Conservation (phyloP, 2,888 invertebrate genomes). For the Stenchaetothrips biformis region DNA sequence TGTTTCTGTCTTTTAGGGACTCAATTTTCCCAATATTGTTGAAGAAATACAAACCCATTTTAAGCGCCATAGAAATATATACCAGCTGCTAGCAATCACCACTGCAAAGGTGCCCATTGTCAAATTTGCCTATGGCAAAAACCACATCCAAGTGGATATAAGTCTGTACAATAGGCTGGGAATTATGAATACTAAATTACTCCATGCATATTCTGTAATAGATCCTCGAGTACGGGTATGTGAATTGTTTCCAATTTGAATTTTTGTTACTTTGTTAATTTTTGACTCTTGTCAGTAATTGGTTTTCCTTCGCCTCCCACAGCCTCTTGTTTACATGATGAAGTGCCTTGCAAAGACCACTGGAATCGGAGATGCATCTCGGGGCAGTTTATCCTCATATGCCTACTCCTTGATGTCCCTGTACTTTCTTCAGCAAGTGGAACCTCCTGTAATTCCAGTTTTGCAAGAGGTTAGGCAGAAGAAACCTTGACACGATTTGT, state of each 20-base stretch:
- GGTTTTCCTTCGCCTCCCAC: slow-evolving; percentile 29
- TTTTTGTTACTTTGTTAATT: background rate
- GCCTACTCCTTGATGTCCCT: slow-evolving; percentile 56
- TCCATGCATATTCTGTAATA: slow-evolving; percentile 50
- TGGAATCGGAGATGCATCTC: slow-evolving; percentile 56
- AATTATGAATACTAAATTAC: slow-evolving; percentile 51
- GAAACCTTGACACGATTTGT: no score
- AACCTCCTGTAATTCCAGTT: slow-evolving; percentile 55
- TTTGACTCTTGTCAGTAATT: background rate
- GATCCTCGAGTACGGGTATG: slow-evolving; percentile 49
- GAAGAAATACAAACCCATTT: slow-evolving; percentile 45
- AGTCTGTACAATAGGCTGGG: slow-evolving; percentile 56
- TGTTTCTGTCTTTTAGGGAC: slow-evolving; percentile 33
- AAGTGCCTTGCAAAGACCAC: slow-evolving; percentile 55
- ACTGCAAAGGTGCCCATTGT: slow-evolving; percentile 59
- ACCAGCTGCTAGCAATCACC: slow-evolving; percentile 49
- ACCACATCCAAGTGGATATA: slow-evolving; percentile 54
- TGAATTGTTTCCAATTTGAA: slow-evolving; percentile 20
- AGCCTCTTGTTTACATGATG: slow-evolving; percentile 50
- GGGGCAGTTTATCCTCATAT: slow-evolving; percentile 57
- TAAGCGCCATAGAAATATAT: slow-evolving; percentile 42
- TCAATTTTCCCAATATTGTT: slow-evolving; percentile 44
- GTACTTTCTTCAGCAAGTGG: slow-evolving; percentile 53
- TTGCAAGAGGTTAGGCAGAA: slow-evolving; percentile 51
- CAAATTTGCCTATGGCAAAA: slow-evolving; percentile 49